Evolutionary conservation across 2,113 vertebrate genomes (phyloP).

Genomic region (Isurus oxyrinchus): DNA sequence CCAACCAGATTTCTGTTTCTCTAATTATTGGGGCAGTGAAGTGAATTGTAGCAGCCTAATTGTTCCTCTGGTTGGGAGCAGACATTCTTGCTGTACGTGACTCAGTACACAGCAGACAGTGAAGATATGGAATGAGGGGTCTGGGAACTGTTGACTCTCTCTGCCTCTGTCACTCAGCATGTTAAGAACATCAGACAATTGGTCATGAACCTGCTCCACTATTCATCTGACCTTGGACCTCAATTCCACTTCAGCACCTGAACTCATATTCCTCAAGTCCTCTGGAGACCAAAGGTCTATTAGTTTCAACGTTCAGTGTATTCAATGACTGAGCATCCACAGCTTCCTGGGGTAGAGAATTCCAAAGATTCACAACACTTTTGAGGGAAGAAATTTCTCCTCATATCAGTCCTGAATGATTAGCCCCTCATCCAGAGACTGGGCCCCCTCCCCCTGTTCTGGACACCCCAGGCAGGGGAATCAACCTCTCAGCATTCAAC

Average conservation of each 20-base stretch:
- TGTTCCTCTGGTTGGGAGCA: neutral
- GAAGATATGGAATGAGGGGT: neutral
- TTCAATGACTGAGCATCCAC: no score
- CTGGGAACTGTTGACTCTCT: neutral
- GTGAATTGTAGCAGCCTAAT: neutral
- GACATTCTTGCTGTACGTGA: neutral
- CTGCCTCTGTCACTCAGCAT: neutral
- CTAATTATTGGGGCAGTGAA: neutral
- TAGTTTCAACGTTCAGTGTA: no score
- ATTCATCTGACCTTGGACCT: neutral
- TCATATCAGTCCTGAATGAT: no score
- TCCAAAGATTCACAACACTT: neutral
- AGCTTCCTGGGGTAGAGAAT: neutral
- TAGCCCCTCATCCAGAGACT: neutral
- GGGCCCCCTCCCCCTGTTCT: no score
- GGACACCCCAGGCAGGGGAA: neutral
- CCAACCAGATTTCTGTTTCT: neutral
- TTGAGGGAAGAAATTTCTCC: neutral
- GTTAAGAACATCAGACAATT: neutral
- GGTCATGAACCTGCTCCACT: neutral
- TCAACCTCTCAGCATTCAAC: neutral
- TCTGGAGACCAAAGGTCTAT: neutral
- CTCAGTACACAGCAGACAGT: neutral
- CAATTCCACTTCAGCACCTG: neutral
- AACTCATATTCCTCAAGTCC: neutral